These are phyloP conservation scores for Drosophila arizonae DNA, from an alignment of 1,140 invertebrate genomes.

Conservation along the genomic window DNA sequence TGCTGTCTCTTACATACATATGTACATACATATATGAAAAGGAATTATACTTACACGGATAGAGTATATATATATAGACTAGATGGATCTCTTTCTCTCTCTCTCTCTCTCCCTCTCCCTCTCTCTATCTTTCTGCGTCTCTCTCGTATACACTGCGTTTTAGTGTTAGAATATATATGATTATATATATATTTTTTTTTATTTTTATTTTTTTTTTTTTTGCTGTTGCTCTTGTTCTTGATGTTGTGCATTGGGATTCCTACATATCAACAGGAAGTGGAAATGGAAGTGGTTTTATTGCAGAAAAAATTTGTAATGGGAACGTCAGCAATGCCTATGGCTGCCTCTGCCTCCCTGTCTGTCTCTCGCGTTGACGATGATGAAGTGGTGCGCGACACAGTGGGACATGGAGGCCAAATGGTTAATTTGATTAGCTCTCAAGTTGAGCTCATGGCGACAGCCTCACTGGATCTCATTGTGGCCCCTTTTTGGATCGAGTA, in stretches of 20 bases:
- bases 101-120: background rate
- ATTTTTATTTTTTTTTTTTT: background rate
- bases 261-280: constrained; percentile 67
- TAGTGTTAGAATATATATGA: no score
- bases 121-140: constrained; percentile 10
- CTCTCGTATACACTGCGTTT: no score
- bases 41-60: no score
- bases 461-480: background rate
- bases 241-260: constrained; percentile 43
- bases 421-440: constrained; percentile 13
- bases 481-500: background rate
- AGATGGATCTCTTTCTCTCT: background rate
- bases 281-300: constrained; percentile 66
- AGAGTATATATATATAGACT: no score
- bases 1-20: no score
- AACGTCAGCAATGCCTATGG: constrained; percentile 13
- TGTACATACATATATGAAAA: no score
- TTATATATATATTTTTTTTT: no score
- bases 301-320: constrained; percentile 38
- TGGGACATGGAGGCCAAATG: constrained; percentile 24
- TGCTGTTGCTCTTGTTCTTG: constrained; percentile 22
- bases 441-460: background rate
- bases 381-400: constrained; percentile 49
- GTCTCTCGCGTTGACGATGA: background rate
- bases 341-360: background rate